phyloP scores from a whole-genome alignment of 2,797 vertebrate species.

The Danio albolineatus region DNA sequence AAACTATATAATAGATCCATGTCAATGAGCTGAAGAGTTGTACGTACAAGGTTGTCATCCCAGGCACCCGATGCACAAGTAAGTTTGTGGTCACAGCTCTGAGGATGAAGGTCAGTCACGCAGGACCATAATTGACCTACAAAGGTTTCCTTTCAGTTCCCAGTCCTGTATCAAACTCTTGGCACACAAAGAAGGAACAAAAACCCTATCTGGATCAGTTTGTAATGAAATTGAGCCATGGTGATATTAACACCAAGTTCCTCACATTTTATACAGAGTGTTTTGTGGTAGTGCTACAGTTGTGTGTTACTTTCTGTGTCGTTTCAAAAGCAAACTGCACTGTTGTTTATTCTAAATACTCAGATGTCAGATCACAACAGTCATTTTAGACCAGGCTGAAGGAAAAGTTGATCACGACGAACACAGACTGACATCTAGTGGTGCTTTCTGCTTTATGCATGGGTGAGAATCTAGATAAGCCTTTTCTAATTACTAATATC shows the following conservation, averaged over 20 bases:
- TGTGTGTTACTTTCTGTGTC: neutral
- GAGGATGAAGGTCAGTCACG: slow-evolving; percentile 29
- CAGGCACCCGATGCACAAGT: neutral
- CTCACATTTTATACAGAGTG: neutral
- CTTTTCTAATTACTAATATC: neutral
- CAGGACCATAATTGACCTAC: slow-evolving; percentile 36
- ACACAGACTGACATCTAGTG: slow-evolving; percentile 22
- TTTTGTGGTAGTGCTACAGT: neutral
- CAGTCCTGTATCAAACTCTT: slow-evolving; percentile 22
- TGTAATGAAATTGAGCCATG: neutral
- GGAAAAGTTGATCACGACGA: neutral
- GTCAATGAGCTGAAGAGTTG: no score
- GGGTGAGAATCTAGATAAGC: neutral
- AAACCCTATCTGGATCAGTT: neutral
- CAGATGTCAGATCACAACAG: neutral
- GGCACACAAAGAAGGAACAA: neutral
- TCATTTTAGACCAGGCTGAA: neutral
- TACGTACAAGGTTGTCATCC: neutral
- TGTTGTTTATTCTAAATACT: neutral
- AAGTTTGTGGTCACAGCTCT: slow-evolving; percentile 8
- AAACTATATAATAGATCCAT: neutral
- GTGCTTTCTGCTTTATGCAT: slow-evolving; percentile 10
- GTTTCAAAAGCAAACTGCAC: neutral
- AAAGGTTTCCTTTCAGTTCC: slow-evolving; percentile 37
- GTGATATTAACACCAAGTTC: neutral